phyloP scores from a whole-genome alignment of 2,113 vertebrate genomes.

The Hippotragus niger region DNA sequence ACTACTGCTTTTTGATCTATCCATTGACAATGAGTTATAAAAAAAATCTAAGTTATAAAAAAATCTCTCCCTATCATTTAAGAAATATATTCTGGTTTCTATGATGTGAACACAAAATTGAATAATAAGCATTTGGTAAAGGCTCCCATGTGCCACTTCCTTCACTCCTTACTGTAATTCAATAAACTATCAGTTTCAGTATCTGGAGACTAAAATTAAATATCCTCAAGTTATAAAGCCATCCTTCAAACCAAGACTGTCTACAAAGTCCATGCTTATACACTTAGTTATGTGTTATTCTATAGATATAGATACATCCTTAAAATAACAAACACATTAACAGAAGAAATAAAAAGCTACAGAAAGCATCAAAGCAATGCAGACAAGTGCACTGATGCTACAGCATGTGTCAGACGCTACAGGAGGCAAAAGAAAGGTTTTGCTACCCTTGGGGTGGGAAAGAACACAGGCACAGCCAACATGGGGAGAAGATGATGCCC shows the following conservation, averaged over 20 bases:
- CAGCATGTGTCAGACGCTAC: background rate
- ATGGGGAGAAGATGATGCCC: background rate
- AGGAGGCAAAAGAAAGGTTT: background rate
- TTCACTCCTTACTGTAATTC: background rate
- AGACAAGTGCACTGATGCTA: background rate
- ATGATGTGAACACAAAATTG: background rate
- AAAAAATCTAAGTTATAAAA: background rate
- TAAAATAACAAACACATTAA: background rate
- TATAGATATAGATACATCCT: background rate
- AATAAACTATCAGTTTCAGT: background rate
- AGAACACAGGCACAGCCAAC: background rate
- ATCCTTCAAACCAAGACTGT: background rate
- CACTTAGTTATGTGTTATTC: background rate
- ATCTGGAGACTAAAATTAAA: background rate
- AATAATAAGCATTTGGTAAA: background rate
- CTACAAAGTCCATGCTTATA: background rate
- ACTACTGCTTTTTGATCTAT: background rate
- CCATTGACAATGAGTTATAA: background rate
- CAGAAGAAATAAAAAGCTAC: background rate
- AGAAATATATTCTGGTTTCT: background rate
- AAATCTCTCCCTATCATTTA: background rate
- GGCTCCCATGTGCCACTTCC: background rate
- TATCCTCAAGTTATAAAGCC: background rate
- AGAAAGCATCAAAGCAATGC: background rate
- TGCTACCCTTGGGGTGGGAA: background rate